phyloP scores from a whole-genome alignment of 2,797 vertebrate genomes.

The Alectoris magna region DNA sequence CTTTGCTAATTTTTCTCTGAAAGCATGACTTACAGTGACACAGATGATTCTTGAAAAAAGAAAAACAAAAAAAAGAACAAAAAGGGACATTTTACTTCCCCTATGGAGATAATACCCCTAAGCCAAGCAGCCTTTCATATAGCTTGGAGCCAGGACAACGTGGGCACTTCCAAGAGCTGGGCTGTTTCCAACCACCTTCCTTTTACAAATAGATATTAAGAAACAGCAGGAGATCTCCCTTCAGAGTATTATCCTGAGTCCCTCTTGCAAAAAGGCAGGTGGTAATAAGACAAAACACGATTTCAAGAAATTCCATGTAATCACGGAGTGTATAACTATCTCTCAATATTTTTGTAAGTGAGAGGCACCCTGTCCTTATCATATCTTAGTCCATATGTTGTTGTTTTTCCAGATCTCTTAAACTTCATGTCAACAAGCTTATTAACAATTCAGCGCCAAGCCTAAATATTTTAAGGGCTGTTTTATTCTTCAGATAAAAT shows the following conservation, averaged over 20 bases:
- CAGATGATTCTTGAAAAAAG: background rate
- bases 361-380: background rate
- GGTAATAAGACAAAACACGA: background rate
- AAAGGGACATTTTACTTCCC: background rate
- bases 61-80: fast-evolving
- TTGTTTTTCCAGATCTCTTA: background rate
- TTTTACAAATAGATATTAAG: fast-evolving
- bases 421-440: background rate
- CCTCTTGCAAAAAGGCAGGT: background rate
- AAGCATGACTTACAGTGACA: background rate
- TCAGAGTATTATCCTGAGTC: background rate
- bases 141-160: background rate
- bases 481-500: background rate
- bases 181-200: background rate
- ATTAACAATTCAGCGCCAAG: background rate
- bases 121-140: background rate
- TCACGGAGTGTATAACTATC: background rate
- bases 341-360: background rate
- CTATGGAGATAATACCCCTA: background rate
- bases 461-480: background rate
- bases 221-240: background rate
- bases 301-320: background rate
- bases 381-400: background rate
- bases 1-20: conserved; percentile 12
- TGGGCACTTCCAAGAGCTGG: background rate